Evolutionary conservation across 2,888 invertebrate genomes (phyloP), one percentile per base, ranked within the genome.

Genomic region (Caenorhabditis imperialis): DNA sequence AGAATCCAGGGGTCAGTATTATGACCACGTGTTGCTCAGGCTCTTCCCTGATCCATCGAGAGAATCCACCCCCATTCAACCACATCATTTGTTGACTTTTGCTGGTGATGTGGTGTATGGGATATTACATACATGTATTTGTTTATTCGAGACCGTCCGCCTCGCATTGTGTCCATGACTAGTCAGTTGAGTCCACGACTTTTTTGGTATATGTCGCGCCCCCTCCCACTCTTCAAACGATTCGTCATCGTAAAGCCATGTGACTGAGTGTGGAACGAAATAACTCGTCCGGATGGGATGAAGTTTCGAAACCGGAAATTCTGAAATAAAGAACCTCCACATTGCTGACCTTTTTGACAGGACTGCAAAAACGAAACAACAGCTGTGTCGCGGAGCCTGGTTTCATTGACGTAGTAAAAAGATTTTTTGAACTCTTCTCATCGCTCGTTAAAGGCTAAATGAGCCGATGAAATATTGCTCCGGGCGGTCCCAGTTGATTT

Each of bases 121-220:
- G 61, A 61, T 61, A 61, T 61, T 61, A 61, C 61, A 61, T 61
- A 51, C n/a, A 51, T 60, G 40, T 51, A 48, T 61, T 61, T 61
- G 35, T 61, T 61, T 60, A 60, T 60, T 42, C 33, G 48, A 45
- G 50, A 45, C 57, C 45, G 45, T 57, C 57, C 30, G 20, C 23
- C 20, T 42, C 27, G 23, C 44, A 45, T 8, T 44, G 33, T 45
- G 23, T 33, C 37, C 18, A n/a, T 45, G 45, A 45, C 50, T 50
- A 50, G 50, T 25, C 45, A 47, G 45, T 50, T 33, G 35, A 50
- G 50, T 50, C 50, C 35, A 47, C 47, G 7, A 50, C 30, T 57
- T 30, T 57, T 57, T 57, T 35, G 57, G 35, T n/a, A n/a, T n/a
- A n/a, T n/a, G n/a, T n/a, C n/a, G n/a, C n/a, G n/a, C n/a, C 16